Percentiles rank a stretch among this genome's conserved stretches.
Evolutionary conservation across 30 jellyfish, hydroid and myxozoan genomes (phyloP).

Genomic region (Clytia hemisphaerica): DNA sequence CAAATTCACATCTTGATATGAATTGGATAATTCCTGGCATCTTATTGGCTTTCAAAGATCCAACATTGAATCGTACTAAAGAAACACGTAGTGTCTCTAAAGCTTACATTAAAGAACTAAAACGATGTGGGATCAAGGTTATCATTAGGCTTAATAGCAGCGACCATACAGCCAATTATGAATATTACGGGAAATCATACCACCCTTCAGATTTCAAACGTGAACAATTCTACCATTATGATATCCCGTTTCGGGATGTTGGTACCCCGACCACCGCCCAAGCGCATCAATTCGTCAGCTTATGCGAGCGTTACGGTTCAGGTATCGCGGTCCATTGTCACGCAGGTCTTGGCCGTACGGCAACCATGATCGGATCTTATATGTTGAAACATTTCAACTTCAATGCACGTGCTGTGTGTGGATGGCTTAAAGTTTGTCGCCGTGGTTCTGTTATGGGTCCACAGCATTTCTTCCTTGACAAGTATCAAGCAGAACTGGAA

Average conservation of each 20-base stretch:
- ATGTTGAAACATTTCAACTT: conserved; percentile 52
- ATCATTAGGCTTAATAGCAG: conserved; percentile 58
- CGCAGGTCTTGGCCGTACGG: conserved; percentile 96
- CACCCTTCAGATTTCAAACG: conserved; percentile 43
- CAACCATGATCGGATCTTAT: conserved; percentile 73
- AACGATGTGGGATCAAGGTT: conserved; percentile 29
- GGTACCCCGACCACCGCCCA: conserved; percentile 60
- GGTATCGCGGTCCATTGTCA: conserved; percentile 83
- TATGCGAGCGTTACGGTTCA: conserved; percentile 41
- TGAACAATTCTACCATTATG: conserved; percentile 43
- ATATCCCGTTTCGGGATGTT: conserved; percentile 68
- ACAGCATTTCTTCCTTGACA: conserved; percentile 72
- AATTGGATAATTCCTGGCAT: conserved; percentile 74
- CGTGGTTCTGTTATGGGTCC: conserved; percentile 90
- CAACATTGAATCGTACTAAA: conserved; percentile 31
- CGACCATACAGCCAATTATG: conserved; percentile 33
- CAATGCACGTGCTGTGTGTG: conserved; percentile 80
- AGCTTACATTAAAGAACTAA: conserved; percentile 37
- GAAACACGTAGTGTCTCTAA: conserved; percentile 23
- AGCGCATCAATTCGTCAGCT: conserved; percentile 37
- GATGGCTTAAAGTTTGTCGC: conserved; percentile 82
- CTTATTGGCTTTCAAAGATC: conserved; percentile 79
- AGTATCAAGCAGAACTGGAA: conserved; percentile 10
- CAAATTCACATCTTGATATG: conserved; percentile 55
- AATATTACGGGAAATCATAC: conserved; percentile 56